Evolutionary conservation across 2,888 invertebrate genomes (phyloP).

Genomic region (Leptopterna dolabrata): DNA sequence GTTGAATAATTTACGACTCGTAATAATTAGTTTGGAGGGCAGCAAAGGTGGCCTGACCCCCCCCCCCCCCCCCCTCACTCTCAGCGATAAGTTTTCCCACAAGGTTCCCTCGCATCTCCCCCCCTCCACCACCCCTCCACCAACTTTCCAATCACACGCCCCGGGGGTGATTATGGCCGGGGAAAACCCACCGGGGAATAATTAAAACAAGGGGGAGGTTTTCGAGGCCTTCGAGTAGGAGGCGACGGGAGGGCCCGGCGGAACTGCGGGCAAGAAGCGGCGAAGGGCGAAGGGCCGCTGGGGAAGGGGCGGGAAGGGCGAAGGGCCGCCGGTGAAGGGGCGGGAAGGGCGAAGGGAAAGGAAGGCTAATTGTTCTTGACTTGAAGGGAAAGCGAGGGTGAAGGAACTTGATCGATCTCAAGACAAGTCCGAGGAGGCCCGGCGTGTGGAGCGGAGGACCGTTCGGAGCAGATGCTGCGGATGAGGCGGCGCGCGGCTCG

Average conservation of each 20-base stretch:
- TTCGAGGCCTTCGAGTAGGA: background rate
- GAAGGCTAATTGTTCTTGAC: conserved; percentile 43
- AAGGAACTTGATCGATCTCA: conserved; percentile 34
- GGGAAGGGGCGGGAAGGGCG: background rate
- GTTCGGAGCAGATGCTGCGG: conserved; percentile 39
- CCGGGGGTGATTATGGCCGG: conserved; percentile 50
- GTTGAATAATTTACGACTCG: conserved; percentile 41
- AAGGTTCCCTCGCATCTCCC: background rate
- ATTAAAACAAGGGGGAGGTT: conserved; percentile 36
- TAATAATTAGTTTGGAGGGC: conserved; percentile 41
- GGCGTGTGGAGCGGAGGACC: conserved; percentile 43
- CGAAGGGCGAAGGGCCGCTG: background rate
- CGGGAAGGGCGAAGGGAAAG: conserved; percentile 3
- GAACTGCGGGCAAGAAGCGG: background rate
- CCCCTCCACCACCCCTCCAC: too few species aligned
- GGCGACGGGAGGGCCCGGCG: background rate
- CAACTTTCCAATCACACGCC: conserved; percentile 55
- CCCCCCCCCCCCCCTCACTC: too few species aligned
- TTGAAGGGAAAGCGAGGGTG: background rate
- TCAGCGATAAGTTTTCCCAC: too few species aligned
- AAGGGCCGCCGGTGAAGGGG: background rate
- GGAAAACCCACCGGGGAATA: conserved; percentile 52
- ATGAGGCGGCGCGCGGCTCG: background rate
- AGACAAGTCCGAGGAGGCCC: conserved; percentile 40
- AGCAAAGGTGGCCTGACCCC: conserved; percentile 34